A percentile compares a stretch with the other conserved stretches of the same genome.
Conservation (phyloP, 2,888 invertebrate species). For the Acrobasis repandana region DNA sequence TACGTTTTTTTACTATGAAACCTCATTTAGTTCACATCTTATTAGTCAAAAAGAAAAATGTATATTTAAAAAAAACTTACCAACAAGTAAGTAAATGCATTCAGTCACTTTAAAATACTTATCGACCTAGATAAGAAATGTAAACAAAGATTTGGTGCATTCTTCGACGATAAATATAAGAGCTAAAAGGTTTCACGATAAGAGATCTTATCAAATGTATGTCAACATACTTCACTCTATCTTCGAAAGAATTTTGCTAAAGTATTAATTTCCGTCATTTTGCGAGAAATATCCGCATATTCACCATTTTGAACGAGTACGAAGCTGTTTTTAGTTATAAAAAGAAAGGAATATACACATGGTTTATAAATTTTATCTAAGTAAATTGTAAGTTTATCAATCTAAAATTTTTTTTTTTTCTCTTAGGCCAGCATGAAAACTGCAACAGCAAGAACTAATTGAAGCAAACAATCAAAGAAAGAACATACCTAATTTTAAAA, state of each 20-base stretch:
- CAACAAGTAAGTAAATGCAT: too few species aligned
- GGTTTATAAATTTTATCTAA: neutral
- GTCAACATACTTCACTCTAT: slow-evolving; percentile 12
- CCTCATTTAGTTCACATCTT: too few species aligned
- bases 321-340: neutral
- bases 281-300: slow-evolving; percentile 1
- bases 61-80: too few species aligned
- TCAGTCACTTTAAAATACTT: neutral
- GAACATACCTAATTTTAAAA: too few species aligned
- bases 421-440: too few species aligned
- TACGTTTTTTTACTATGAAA: too few species aligned
- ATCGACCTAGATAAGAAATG: slow-evolving; percentile 1
- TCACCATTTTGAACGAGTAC: neutral
- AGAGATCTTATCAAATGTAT: slow-evolving; percentile 12
- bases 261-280: slow-evolving; percentile 8
- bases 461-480: too few species aligned
- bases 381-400: neutral
- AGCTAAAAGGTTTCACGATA: slow-evolving; percentile 17
- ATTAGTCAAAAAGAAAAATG: too few species aligned
- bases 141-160: slow-evolving; percentile 11
- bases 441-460: too few species aligned
- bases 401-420: too few species aligned
- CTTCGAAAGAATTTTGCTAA: neutral
- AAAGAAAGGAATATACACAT: neutral
- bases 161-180: neutral